Percentiles rank a stretch among this genome's conserved stretches.
Conservation (phyloP, 2,888 invertebrate genomes). For the Parnassius smintheus region DNA sequence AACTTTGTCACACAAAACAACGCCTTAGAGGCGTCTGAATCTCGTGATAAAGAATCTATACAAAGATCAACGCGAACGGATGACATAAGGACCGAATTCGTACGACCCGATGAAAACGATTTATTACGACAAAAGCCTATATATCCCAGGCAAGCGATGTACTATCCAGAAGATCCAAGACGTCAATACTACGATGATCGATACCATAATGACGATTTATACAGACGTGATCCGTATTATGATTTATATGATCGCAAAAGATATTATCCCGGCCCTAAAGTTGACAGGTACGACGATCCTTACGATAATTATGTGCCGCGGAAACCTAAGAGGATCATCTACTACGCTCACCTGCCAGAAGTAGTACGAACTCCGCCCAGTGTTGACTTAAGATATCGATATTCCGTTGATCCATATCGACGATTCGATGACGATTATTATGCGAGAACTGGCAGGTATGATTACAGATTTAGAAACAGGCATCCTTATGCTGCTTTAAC, state of each 20-base stretch:
- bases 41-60: conserved; percentile 72
- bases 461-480: conserved; percentile 67
- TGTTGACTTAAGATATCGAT: conserved; percentile 79
- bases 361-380: conserved; percentile 83
- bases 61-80: conserved; percentile 67
- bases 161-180: conserved; percentile 72
- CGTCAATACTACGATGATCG: conserved; percentile 66
- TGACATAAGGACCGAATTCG: conserved; percentile 71
- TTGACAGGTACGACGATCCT: conserved; percentile 68
- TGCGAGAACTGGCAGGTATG: conserved; percentile 65
- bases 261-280: conserved; percentile 53
- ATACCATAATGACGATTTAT: conserved; percentile 63
- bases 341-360: conserved; percentile 86
- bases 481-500: conserved; percentile 69
- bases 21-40: conserved; percentile 71
- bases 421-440: conserved; percentile 67
- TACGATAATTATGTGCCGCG: conserved; percentile 66
- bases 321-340: conserved; percentile 83
- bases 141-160: conserved; percentile 71
- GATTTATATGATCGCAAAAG: conserved; percentile 65
- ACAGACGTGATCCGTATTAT: conserved; percentile 67
- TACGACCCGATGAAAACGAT: conserved; percentile 65
- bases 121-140: conserved; percentile 61
- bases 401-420: conserved; percentile 69
- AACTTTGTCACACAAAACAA: conserved; percentile 85